Evolutionary conservation across 2,888 invertebrate genomes (phyloP).

Genomic region (Aricia artaxerxes): DNA sequence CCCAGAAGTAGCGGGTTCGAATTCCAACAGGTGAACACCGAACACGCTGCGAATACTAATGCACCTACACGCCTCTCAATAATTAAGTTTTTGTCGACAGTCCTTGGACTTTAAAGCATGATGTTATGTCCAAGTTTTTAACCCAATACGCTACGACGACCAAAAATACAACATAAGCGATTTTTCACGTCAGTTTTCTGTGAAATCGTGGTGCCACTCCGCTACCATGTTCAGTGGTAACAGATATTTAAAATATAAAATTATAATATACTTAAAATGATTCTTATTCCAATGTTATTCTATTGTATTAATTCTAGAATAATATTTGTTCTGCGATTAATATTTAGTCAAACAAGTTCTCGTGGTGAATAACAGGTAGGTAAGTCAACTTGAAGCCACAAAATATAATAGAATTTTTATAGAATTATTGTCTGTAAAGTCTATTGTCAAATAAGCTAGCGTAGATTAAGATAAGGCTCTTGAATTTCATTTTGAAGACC

Average conservation of each 20-base stretch:
- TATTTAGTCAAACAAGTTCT: conserved; percentile 6
- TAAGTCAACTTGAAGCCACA: neutral
- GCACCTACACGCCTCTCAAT: neutral
- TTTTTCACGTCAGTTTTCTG: neutral
- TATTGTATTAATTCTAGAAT: neutral
- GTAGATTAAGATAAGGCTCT: too few relatives aligned
- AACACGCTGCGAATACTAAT: conserved; percentile 1
- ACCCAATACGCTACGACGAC: neutral
- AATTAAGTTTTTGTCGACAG: neutral
- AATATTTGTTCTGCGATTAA: neutral
- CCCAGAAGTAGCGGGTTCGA: conserved; percentile 24
- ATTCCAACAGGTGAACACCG: neutral
- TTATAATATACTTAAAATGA: neutral
- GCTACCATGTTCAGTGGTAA: too few relatives aligned
- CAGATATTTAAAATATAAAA: neutral
- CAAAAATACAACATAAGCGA: neutral
- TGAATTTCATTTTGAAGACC: too few relatives aligned
- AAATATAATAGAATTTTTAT: neutral
- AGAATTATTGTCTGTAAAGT: neutral
- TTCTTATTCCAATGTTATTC: neutral
- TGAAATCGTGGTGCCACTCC: too few relatives aligned
- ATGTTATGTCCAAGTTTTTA: neutral
- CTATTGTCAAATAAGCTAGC: too few relatives aligned
- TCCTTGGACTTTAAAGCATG: neutral
- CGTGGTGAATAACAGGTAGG: neutral